Base-by-base conservation (phyloP, 30 jellyfish, hydroid and myxozoan species). In the Hydractinia echinata region DNA sequence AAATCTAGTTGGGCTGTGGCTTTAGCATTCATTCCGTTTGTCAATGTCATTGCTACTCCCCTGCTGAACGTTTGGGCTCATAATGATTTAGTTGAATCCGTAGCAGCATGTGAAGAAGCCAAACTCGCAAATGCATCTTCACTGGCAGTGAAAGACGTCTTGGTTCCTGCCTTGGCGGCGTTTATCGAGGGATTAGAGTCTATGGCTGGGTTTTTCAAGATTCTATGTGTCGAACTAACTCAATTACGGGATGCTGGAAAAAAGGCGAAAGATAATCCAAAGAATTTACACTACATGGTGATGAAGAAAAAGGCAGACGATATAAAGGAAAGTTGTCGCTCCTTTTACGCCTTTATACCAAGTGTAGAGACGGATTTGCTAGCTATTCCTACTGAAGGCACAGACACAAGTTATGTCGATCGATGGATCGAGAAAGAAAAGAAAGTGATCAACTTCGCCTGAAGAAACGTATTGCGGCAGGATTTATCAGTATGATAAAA, bases 1-100 rank as follows among this genome's bases (percentile, higher is more conserved):
- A 82, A 82, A 66, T 55, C 13, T 52, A 72, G 48, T 50, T 82
- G 90, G 90, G 90, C 90, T 4, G 55, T 70, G 10, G 85, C 84
- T 7, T 84, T 82, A 55, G 80, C 83, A 54, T 71, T 82, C 55
- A 8, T 82, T 5, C 90, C 90, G 5, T 48, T 71, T 15, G 85
- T 82, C 13, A 73, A 73, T 71, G 5, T 67, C 20, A 62, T 80
- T 62, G 87, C 87, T 10, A 0, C 16, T 15, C 87, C 87, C 20
- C 14, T 80, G 51, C 51, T 80, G 66, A n/a, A 11, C 7, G 51
- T 7, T 9, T 53, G 70, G 11, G 80, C 87, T 14, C 13, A 49
- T 19, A 51, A 19, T 4, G 87, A 67, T 52, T 52, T 62, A 6
- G 87, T n/a, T 7, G 73, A 49, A 48, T 4, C 81, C 4, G 19